phyloP scores from a whole-genome alignment of 2,888 invertebrate genomes.

The Drosophila nigritarsus region DNA sequence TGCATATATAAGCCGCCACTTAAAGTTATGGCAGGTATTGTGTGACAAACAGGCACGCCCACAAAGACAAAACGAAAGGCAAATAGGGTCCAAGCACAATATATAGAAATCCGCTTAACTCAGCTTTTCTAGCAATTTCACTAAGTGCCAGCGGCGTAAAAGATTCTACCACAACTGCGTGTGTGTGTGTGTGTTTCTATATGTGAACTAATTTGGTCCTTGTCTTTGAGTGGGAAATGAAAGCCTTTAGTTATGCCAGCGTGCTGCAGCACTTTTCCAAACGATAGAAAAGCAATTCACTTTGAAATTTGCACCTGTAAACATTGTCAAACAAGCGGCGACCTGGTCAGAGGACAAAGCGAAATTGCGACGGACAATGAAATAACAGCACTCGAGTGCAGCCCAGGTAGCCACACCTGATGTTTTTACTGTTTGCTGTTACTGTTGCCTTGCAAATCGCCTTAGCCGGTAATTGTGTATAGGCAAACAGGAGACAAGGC shows the following conservation, averaged over 20 bases:
- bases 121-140: conserved; percentile 64
- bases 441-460: conserved; percentile 68
- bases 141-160: conserved; percentile 64
- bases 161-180: conserved; percentile 41
- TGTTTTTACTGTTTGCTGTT: conserved; percentile 22
- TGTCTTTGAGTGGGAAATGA: conserved; percentile 36
- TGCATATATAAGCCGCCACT: conserved; percentile 53
- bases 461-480: conserved; percentile 79
- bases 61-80: conserved; percentile 18
- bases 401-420: conserved; percentile 60
- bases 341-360: conserved; percentile 25
- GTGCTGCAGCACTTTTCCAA: conserved; percentile 79
- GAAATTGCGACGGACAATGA: conserved; percentile 56
- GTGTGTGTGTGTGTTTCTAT: conserved; percentile 9
- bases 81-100: conserved; percentile 27
- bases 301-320: conserved; percentile 81
- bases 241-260: conserved; percentile 63
- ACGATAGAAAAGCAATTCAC: conserved; percentile 81
- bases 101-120: conserved; percentile 67
- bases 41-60: conserved; percentile 60
- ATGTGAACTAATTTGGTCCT: conserved; percentile 65
- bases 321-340: conserved; percentile 72
- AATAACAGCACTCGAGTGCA: conserved; percentile 72
- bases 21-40: conserved; percentile 51
- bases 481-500: conserved; percentile 57